Evolutionary conservation across 2,888 invertebrate species (phyloP), one percentile per base, ranked within the genome.

Genomic region (Oxytorus armatus): DNA sequence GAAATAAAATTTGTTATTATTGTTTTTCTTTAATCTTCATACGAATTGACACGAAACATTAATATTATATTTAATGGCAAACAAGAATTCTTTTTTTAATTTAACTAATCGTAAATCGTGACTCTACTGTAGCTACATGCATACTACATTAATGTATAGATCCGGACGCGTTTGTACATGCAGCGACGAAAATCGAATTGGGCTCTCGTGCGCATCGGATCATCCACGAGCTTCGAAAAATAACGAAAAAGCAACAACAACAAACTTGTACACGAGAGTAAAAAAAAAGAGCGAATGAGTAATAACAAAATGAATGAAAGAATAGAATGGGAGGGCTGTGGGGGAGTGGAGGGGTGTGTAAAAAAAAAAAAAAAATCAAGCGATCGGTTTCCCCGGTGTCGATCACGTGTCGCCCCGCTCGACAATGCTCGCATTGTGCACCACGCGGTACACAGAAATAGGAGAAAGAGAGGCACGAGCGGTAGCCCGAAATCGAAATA

Each of bases 371-470:
- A 77, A 42, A 66, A 78, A 68, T 79, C 66, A 66, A 61, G 16
- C 68, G 49, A 77, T 65, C 65, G 63, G 66, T 69, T 73, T 79
- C 85, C 82, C 81, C 81, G 82, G 84, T 87, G 87, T 87, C 88
- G 84, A 85, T 88, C 88, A 88, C 83, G 83, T 85, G 87, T 88
- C 88, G 86, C 61, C 29, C 73, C 74, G 61, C 83, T 74, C 84
- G 86, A 87, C 88, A 87, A 88, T 88, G 81, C 87, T 84, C 81
- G 86, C 61, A 79, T 87, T 87, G 88, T 88, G 80, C 75, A 79
- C 61, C 47, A 49, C 23, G 36, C 18, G 18, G 14, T 49, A 42
- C 11, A 36, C 16, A 63, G 63, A 42, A 25, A 39, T 23, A 68
- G 23, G 39, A 65, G n/a, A n/a, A n/a, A 21, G 14, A 18, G 66